Evolutionary conservation across 2,888 invertebrate species (phyloP), one percentile per base, ranked within the genome.

Genomic region (Tetragnatha montana): DNA sequence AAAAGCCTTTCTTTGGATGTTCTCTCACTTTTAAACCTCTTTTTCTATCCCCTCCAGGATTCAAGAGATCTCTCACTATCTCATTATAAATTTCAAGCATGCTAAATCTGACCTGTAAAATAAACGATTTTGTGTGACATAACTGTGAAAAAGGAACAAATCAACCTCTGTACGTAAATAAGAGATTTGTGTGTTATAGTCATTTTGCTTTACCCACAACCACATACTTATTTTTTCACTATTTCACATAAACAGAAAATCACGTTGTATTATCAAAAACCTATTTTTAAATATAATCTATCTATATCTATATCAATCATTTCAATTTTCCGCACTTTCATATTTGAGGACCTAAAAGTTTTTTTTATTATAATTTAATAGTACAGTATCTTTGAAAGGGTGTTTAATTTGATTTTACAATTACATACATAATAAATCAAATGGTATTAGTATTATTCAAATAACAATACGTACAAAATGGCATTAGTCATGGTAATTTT

Each of bases 1-100:
- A 95, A 92, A 95, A 95, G 73, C 95, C 95, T 87, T 93, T 94
- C 92, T 94, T 94, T 1, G 95, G 95, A 92, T 95, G 94, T 92
- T 95, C 94, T 90, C 95, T 92, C 70, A 95, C 93, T 92, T 94
- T 94, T n/a, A 95, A 93, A 3, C 94, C 94, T 80, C 93, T 93
- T 92, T 93, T 94, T 91, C 92, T 93, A 49, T 93, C 92, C 6
- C 91, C 91, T 87, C 91, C 93, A 3, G 93, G 91, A 91, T 94
- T 93, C 3, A 95, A 92, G 68, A 95, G 92, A 92, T 95, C 95
- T 78, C 94, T 92, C 8, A 95, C 94, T 19, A 94, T 93, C 92
- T 95, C 95, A 92, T 95, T 95, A 93, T 95, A 95, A 91, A 95
- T 95, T 92, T 95, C 95, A 91, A 95, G 92, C 95, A 95, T 95